Conservation (phyloP, 92 coral and sea anemone genomes). For the Epizoanthus ramosus region DNA sequence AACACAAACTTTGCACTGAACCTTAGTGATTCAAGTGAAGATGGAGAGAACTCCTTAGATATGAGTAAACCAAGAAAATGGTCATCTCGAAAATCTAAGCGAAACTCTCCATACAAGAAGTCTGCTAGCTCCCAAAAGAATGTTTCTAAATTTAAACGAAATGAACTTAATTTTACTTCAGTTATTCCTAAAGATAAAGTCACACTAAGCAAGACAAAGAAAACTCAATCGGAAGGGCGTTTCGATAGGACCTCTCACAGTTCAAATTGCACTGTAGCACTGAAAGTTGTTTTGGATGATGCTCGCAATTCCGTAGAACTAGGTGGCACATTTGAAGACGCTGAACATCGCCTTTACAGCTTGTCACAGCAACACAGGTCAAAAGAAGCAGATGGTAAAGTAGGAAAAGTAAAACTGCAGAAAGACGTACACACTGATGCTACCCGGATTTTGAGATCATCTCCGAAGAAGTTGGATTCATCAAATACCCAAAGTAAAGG, state of each 20-base stretch:
- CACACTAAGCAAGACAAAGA: slow-evolving; percentile 13
- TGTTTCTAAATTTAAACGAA: background rate
- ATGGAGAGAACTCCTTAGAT: background rate
- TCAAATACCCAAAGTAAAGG: background rate
- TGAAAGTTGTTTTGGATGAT: slow-evolving; percentile 49
- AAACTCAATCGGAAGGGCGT: background rate
- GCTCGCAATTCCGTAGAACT: slow-evolving; percentile 25
- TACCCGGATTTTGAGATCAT: too few relatives aligned
- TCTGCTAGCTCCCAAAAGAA: background rate
- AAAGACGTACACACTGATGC: background rate
- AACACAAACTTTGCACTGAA: slow-evolving; percentile 2
- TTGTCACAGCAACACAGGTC: background rate
- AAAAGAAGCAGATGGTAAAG: background rate
- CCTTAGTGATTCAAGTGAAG: slow-evolving; percentile 13
- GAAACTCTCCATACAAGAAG: background rate
- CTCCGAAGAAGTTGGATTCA: too few relatives aligned
- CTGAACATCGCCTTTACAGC: slow-evolving; percentile 40
- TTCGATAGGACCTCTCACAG: background rate
- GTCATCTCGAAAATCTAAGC: background rate
- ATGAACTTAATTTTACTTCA: background rate
- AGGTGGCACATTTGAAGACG: slow-evolving; percentile 32
- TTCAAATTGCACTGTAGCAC: background rate
- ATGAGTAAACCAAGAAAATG: background rate
- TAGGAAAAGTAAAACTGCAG: background rate
- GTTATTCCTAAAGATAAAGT: slow-evolving; percentile 37